These are phyloP conservation scores for Pomatostomus ruficeps DNA, from an alignment of 2,113 vertebrate species.

Conservation along the genomic window DNA sequence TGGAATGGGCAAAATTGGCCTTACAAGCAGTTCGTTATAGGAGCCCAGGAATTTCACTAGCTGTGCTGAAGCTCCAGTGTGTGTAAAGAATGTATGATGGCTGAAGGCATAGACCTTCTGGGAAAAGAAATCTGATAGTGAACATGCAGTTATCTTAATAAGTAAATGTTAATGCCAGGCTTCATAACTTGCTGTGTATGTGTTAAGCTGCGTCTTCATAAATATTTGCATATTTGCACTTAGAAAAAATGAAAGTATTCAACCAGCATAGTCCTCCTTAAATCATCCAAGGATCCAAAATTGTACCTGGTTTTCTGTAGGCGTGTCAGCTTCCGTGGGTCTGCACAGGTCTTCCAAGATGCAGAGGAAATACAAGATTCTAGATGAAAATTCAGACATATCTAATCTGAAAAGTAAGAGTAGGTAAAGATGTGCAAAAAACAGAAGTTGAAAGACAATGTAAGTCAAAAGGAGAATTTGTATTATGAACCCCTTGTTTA, in stretches of 20 bases:
- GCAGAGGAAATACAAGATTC: background rate
- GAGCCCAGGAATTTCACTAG: background rate
- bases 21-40: background rate
- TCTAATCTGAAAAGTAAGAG: background rate
- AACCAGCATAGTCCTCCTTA: background rate
- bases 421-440: background rate
- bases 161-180: background rate
- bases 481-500: background rate
- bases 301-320: background rate
- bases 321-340: background rate
- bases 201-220: background rate
- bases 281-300: background rate
- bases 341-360: background rate
- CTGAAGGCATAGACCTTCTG: background rate
- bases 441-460: background rate
- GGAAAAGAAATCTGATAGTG: background rate
- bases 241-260: background rate
- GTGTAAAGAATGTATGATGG: background rate
- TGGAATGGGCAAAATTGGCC: background rate
- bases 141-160: background rate
- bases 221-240: background rate
- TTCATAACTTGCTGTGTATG: background rate
- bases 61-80: background rate
- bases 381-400: background rate
- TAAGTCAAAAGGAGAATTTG: background rate